Base-by-base conservation (phyloP, 2,797 vertebrate genomes). In the Petrocephalus sullivani region DNA sequence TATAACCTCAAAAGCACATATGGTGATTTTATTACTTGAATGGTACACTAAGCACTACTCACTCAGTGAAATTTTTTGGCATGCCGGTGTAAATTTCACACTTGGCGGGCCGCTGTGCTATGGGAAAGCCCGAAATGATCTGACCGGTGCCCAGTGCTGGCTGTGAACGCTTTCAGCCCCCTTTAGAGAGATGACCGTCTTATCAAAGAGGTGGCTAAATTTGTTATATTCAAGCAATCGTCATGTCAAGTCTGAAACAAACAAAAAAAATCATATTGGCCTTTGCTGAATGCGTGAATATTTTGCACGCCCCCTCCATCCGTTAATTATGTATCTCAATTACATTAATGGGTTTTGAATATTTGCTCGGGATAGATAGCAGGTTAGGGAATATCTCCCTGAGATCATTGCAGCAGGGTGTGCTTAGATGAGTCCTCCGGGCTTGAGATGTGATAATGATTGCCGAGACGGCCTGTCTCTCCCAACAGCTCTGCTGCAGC, bases 401-500 rank as follows among this genome's bases (percentile, higher is more conserved):
- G 16, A 83, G n/a, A 21, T 28, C 41, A 12, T 54, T 51, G 46
- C 54, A 57, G 83, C 51, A 37, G 53, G 51, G 23, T 6, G 83
- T 57, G 51, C 14, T 85, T 33, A 37, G 21, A 16, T 28, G 14
- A 7, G 28, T 33, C 14, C 21, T 33, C 33, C 28, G 23, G 23
- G 53, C 23, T 37, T 83, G 49, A 51, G 10, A 83, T 83, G 49
- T 51, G 85, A 21, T 10, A 85, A 28, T 21, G 54, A 21, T 58
- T 6, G 5, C 56, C 16, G 33, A 56, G 28, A 21, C 58, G 19
- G 83, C 54, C 14, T 2, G 12, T 51, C 12, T n/a, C 23, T 51
- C 67, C 89, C 61, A 90, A 53, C 91, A 96, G 96, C 93, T 56
- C 94, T 99, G 0, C 92, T 99, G 41, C 97, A 98, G 95, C 90